Percentiles rank a stretch among this genome's conserved stretches.
These are phyloP conservation scores for Mastomys natalensis DNA, from an alignment of 2,113 vertebrate genomes.

Conservation along the genomic window DNA sequence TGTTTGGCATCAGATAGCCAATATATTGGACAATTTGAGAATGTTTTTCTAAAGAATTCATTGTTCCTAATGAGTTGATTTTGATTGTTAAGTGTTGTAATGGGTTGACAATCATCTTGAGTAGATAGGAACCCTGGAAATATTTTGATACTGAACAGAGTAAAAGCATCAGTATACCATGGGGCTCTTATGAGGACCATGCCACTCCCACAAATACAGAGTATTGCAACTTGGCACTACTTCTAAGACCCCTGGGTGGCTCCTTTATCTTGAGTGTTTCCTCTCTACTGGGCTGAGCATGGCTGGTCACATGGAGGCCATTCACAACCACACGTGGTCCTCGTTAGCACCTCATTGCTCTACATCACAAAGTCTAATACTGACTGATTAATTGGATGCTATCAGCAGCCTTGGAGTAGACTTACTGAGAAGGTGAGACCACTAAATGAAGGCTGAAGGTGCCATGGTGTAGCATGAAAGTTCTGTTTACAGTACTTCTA, in stretches of 20 bases:
- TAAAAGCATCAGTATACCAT: not conserved
- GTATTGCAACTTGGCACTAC: slow-evolving; percentile 71
- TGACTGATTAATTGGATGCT: slow-evolving; percentile 84
- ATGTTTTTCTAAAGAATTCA: slow-evolving; percentile 15
- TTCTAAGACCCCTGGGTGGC: slow-evolving; percentile 74
- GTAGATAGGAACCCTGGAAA: not conserved
- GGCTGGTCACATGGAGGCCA: slow-evolving; percentile 81
- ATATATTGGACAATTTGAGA: not conserved
- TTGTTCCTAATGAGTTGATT: slow-evolving; percentile 40
- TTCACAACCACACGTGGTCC: slow-evolving; percentile 87
- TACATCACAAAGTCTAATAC: slow-evolving; percentile 80
- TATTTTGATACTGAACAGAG: slow-evolving; percentile 11
- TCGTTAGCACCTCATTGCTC: slow-evolving; percentile 87
- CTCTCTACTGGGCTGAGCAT: slow-evolving; percentile 81
- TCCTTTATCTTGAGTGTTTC: slow-evolving; percentile 78
- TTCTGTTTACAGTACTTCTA: slow-evolving; percentile 73
- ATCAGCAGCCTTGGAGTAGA: slow-evolving; percentile 77
- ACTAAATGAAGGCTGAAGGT: slow-evolving; percentile 76
- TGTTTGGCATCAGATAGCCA: not conserved
- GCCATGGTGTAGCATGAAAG: slow-evolving; percentile 52
- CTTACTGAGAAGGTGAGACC: slow-evolving; percentile 74
- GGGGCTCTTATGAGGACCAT: slow-evolving; percentile 56
- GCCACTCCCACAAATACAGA: slow-evolving; percentile 63
- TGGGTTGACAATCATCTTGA: not conserved
- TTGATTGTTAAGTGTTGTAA: slow-evolving; percentile 12